Evolutionary conservation across 1,140 invertebrate genomes (phyloP).

Genomic region (Platyura marginata): DNA sequence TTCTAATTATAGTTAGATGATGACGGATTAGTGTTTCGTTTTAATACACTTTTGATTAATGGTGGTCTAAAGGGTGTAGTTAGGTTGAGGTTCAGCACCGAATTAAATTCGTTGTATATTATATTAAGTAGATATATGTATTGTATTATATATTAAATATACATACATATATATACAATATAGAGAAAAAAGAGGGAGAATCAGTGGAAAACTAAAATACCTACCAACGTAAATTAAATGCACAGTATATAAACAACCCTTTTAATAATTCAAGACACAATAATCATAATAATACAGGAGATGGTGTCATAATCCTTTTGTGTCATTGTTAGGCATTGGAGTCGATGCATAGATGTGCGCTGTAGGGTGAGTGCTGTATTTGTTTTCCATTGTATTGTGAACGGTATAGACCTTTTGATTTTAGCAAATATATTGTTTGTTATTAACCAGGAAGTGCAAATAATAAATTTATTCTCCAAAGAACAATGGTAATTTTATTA

Average conservation of each 20-base stretch:
- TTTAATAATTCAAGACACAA: not conserved
- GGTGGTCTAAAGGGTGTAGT: not conserved
- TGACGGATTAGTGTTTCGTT: constrained; percentile 1
- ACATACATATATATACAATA: not conserved
- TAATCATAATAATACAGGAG: not conserved
- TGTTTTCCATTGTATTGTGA: no score
- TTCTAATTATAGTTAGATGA: constrained; percentile 1
- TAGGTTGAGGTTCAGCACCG: no score
- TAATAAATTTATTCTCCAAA: no score
- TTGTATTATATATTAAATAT: not conserved
- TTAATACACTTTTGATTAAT: constrained; percentile 2
- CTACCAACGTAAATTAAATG: not conserved
- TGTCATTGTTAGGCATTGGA: not conserved
- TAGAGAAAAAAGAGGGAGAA: not conserved
- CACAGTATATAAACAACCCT: not conserved
- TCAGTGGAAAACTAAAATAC: no score
- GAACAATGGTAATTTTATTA: no score
- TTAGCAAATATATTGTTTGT: no score
- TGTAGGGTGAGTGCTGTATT: no score
- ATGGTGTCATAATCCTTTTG: not conserved
- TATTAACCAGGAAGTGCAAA: no score
- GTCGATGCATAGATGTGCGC: no score
- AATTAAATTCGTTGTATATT: no score
- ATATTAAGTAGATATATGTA: not conserved
- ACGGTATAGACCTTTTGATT: no score